phyloP scores from a whole-genome alignment of 2,888 invertebrate species.

The Tipula helvola region DNA sequence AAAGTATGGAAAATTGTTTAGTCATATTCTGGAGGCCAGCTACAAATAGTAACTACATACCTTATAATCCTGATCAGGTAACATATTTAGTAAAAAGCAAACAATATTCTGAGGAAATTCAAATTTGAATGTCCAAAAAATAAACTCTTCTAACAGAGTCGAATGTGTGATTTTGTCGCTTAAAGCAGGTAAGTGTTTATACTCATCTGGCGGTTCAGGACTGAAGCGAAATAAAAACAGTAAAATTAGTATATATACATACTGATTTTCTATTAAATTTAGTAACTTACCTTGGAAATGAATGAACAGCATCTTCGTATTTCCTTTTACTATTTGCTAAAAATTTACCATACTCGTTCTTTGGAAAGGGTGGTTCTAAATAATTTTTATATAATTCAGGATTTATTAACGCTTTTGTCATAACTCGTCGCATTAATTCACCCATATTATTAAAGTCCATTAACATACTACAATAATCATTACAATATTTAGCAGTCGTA shows the following conservation, averaged over 20 bases:
- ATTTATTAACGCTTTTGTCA: conserved; percentile 83
- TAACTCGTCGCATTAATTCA: conserved; percentile 85
- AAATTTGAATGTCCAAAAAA: conserved; percentile 96
- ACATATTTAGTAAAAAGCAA: conserved; percentile 85
- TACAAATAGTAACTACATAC: conserved; percentile 36
- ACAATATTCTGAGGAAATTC: conserved; percentile 97
- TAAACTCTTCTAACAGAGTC: conserved; percentile 85
- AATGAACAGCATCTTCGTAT: conserved; percentile 71
- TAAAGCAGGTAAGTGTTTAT: conserved; percentile 66
- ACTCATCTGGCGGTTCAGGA: conserved; percentile 58
- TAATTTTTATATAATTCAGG: conserved; percentile 67
- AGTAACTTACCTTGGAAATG: conserved; percentile 50
- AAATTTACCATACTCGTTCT: conserved; percentile 59
- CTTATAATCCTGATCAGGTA: conserved; percentile 92
- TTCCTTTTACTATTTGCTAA: conserved; percentile 58
- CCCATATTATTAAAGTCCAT: conserved; percentile 94
- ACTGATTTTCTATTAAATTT: not conserved
- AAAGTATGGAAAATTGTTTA: not conserved
- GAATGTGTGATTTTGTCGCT: conserved; percentile 67
- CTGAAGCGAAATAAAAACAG: conserved; percentile 19
- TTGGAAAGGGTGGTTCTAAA: conserved; percentile 50
- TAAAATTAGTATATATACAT: not conserved
- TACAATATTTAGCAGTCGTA: conserved; percentile 69
- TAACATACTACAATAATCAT: conserved; percentile 78
- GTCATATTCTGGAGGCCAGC: not conserved